Percentiles rank a stretch among this genome's conserved stretches.
phyloP scores from a whole-genome alignment of 2,797 vertebrate species.

The Acanthurus leucopareius region DNA sequence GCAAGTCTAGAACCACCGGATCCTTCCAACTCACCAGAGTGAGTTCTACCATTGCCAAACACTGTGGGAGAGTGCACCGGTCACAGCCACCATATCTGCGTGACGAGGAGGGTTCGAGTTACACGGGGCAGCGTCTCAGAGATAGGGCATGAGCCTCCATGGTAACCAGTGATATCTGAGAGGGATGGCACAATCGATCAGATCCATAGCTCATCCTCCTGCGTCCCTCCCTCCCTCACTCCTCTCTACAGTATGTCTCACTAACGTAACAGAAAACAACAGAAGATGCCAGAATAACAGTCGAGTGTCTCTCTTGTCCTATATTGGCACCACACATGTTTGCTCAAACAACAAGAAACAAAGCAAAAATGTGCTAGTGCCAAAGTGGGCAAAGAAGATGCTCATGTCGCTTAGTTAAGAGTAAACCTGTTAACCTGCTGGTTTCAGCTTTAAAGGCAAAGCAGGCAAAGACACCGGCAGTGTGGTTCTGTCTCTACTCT shows the following conservation, averaged over 20 bases:
- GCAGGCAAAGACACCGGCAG: slow-evolving; percentile 29
- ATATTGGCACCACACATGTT: slow-evolving; percentile 99
- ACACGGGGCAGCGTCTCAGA: slow-evolving; percentile 51
- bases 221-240: not conserved
- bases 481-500: slow-evolving; percentile 99
- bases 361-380: slow-evolving; percentile 99
- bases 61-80: slow-evolving; percentile 83
- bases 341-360: slow-evolving; percentile 94
- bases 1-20: slow-evolving; percentile 99
- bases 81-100: slow-evolving; percentile 45
- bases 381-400: slow-evolving; percentile 98
- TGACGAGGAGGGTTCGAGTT: slow-evolving; percentile 58
- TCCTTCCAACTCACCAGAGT: slow-evolving; percentile 98
- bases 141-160: slow-evolving; percentile 59
- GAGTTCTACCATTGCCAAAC: slow-evolving; percentile 99
- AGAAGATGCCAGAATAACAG: slow-evolving; percentile 11
- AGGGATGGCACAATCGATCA: slow-evolving; percentile 69
- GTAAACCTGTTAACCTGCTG: too few species aligned
- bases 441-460: slow-evolving; percentile 9
- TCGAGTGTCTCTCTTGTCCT: slow-evolving; percentile 86
- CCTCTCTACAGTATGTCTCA: slow-evolving; percentile 24
- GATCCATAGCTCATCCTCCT: slow-evolving; percentile 65
- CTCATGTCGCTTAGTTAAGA: slow-evolving; percentile 87
- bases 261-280: slow-evolving; percentile 1
- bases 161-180: slow-evolving; percentile 70